Evolutionary conservation across 2,113 vertebrate species (phyloP), one percentile per base, ranked within the genome.

Genomic region (Boulengerochromis microlepis): DNA sequence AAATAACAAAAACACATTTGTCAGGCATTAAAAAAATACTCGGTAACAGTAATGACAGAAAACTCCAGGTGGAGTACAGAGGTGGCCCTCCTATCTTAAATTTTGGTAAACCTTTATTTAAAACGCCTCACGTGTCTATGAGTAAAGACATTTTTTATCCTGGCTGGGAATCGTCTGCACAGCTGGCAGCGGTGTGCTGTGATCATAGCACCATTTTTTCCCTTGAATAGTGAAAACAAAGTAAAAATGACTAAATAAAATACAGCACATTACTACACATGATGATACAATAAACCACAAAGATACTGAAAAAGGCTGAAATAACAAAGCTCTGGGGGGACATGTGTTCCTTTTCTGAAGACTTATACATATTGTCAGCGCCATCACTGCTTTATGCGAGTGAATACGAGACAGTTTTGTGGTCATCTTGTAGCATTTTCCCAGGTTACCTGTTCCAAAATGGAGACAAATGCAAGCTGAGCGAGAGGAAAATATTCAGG

Each of bases 401-500:
- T 82, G 35, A 87, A 76, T 59, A 64, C 71, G 82, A 92, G 82
- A 83, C 56, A 71, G n/a, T 45, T 85, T 61, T 88, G 81, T 82
- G 45, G 83, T 89, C 74, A 89, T 87, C 45, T 45, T 54, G 78
- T 80, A 54, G 83, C 29, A 83, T 82, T 95, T 94, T 94, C 92
- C 92, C 53, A 88, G 69, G 90, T 91, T 91, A 91, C 91, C 82
- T 93, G 81, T 81, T 94, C 91, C 90, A 92, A 90, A 90, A 90
- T 33, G 22, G 83, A 91, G 69, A 90, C 88, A 76, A n/a, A 91
- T 81, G 87, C 40, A 89, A 84, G 86, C 71, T 76, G 80, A 88
- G 82, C 53, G 50, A 69, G 80, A 83, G 57, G 82, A 88, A 87
- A 93, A 91, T 86, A 90, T 82, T 74, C 45, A 61, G 76, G 57